Conservation (phyloP, 92 coral and sea anemone species). For the Palythoa caribaeorum region DNA sequence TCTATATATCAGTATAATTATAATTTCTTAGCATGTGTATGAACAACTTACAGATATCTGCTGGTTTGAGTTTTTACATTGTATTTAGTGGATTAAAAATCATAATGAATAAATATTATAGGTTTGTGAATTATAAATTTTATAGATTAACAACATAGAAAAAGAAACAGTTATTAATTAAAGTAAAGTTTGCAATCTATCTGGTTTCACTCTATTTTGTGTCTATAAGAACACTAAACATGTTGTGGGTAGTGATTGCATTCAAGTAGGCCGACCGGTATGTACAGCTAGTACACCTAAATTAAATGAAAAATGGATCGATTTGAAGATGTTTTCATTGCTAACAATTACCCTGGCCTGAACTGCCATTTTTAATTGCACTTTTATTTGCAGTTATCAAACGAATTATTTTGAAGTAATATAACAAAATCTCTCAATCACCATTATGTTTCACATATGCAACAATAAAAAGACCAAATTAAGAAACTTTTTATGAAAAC, state of each 20-base stretch:
- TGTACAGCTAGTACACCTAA: too few relatives aligned
- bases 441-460: not conserved
- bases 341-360: not conserved
- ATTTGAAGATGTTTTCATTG: not conserved
- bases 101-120: not conserved
- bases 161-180: not conserved
- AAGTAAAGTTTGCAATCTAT: not conserved
- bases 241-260: slow-evolving; percentile 9
- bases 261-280: not conserved
- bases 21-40: not conserved
- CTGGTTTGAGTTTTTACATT: not conserved
- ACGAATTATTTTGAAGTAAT: not conserved
- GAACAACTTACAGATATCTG: slow-evolving; percentile 1
- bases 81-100: not conserved
- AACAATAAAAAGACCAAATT: not conserved
- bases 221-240: not conserved
- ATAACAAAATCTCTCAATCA: not conserved
- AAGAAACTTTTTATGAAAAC: not conserved
- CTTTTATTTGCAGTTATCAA: slow-evolving; percentile 12
- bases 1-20: not conserved
- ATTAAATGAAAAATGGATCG: slow-evolving; percentile 4
- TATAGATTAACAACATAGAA: not conserved
- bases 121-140: not conserved
- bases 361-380: slow-evolving; percentile 26
- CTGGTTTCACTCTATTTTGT: slow-evolving; percentile 18